Evolutionary conservation across 2,113 vertebrate species (phyloP), one percentile per base, ranked within the genome.

Genomic region (Urocolius indicus): DNA sequence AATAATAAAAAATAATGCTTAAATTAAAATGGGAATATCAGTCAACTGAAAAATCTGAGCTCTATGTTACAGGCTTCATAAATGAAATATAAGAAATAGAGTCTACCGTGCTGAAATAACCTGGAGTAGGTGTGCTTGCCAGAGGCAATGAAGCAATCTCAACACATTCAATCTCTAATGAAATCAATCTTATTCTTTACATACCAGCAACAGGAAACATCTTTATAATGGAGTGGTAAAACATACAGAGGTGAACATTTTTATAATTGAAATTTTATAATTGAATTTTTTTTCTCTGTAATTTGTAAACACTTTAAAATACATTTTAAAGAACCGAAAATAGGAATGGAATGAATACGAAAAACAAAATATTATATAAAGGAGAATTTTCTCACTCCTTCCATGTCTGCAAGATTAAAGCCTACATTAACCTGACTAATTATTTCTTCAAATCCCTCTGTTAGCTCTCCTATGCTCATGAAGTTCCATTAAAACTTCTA

Each of bases 131-230:
- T 3, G 12, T 49, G 17, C 26, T 69, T 16, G 4, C 62, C 24
- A 71, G 23, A 77, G 58, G 30, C 34, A 81, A 66, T 24, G 17
- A 71, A 16, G 3, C 17, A 61, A 71, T 69, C 59, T 89, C 59
- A 89, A 54, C 5, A 59, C 14, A 20, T 45, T 38, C 0, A 2
- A 73, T 19, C 34, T 74, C 61, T 73, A 52, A 58, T 0, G 2
- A 87, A 69, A 52, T 34, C 24, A n/a, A 27, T 62, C 48, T 69
- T 77, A 34, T 19, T 87, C 51, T 65, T 82, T 34, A 59, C 18
- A 45, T 22, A 74, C 5, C 20, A 85, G 30, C 8, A 80, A 24
- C 5, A 5, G 49, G 20, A 87, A 83, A 61, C 29, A 85, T 11
- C 29, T 83, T 83, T 46, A 52, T 27, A 88, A 73, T 30, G 21